These are phyloP conservation scores for Cephus sareptanus DNA, from an alignment of 2,888 invertebrate species.

Conservation along the genomic window DNA sequence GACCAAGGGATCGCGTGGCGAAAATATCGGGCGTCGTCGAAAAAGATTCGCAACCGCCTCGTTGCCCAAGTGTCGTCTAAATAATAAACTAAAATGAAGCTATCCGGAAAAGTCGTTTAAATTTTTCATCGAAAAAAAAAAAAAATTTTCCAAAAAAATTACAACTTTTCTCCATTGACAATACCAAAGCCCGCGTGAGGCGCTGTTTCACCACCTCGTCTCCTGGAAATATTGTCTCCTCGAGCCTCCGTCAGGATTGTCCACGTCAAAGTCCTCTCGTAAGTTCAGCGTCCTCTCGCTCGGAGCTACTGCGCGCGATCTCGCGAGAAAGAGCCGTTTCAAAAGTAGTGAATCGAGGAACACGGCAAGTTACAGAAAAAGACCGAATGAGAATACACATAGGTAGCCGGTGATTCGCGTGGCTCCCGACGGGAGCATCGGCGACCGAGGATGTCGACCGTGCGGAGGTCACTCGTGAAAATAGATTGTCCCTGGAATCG, in stretches of 20 bases:
- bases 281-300: background rate
- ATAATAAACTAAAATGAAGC: background rate
- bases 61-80: background rate
- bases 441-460: background rate
- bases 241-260: background rate
- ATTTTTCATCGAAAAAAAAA: background rate
- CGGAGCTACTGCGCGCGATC: background rate
- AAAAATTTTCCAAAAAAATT: too few species aligned
- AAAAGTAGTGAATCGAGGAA: background rate
- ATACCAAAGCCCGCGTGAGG: background rate
- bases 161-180: background rate
- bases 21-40: background rate
- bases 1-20: background rate
- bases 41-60: background rate
- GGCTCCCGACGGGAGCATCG: background rate
- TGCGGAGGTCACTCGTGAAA: constrained; percentile 30
- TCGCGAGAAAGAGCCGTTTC: background rate
- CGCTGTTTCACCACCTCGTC: background rate
- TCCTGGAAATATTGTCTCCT: background rate
- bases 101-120: background rate
- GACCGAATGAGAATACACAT: background rate
- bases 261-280: background rate
- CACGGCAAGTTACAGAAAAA: background rate
- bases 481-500: constrained; percentile 30
- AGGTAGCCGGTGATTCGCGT: background rate